A percentile compares a stretch with the other conserved stretches of the same genome.
These are phyloP conservation scores for Cosmia trapezina DNA, from an alignment of 2,888 invertebrate species.

Conservation along the genomic window DNA sequence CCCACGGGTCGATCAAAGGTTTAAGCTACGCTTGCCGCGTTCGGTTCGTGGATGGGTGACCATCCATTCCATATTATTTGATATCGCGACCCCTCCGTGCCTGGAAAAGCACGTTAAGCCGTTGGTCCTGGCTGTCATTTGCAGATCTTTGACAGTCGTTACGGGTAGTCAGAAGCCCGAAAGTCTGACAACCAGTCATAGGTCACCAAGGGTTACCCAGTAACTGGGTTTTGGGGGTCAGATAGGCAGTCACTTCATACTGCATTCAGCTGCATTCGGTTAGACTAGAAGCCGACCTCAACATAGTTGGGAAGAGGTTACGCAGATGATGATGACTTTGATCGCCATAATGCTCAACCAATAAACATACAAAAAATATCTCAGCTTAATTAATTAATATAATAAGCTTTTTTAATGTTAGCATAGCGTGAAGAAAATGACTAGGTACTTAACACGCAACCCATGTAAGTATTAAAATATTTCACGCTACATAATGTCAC, in stretches of 20 bases:
- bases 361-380: neutral
- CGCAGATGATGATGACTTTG: neutral
- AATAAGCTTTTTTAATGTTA: constrained; percentile 30
- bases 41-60: neutral
- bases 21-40: neutral
- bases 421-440: constrained; percentile 17
- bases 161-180: neutral
- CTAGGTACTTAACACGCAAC: constrained; percentile 11
- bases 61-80: neutral
- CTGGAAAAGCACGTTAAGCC: neutral
- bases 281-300: neutral
- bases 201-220: too few relatives aligned
- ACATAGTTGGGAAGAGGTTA: neutral
- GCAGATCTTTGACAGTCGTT: neutral
- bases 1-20: neutral
- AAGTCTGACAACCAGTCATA: too few relatives aligned
- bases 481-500: constrained; percentile 20
- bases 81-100: neutral
- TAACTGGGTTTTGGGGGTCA: neutral
- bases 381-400: too few relatives aligned
- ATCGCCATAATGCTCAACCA: neutral
- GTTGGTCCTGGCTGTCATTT: neutral
- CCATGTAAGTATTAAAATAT: constrained; percentile 27
- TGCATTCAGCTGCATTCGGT: neutral
- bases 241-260: neutral